Evolutionary conservation across 1,140 invertebrate genomes (phyloP), one percentile per base, ranked within the genome.

Genomic region (Papilio aristodemus): DNA sequence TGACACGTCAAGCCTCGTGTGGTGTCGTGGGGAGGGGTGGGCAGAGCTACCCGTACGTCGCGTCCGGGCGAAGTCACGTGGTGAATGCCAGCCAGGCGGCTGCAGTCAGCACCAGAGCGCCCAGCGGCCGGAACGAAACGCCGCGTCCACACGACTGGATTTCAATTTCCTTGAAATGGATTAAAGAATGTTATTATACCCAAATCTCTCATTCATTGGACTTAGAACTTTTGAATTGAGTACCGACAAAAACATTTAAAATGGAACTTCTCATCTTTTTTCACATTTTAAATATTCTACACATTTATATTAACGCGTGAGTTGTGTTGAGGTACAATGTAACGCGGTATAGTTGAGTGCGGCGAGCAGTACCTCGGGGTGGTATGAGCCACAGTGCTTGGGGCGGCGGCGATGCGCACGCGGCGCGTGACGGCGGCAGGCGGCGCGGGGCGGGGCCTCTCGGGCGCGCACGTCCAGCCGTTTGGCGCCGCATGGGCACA

Each of bases 401-500:
- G 96, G 95, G 76, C 95, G 93, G 92, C 77, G 96, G 92, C 84
- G 94, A 93, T 83, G 95, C 82, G 69, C 92, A 91, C 83, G 94
- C 92, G 80, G 92, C 89, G 70, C 86, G 68, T 76, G 84, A 80
- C 77, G 93, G 89, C 79, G 94, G 87, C 81, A 93, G 86, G 82
- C 89, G 89, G 81, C 90, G 92, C 69, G 93, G 90, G 76, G 86
- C 75, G 87, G 76, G 71, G 96, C 93, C 85, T 97, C 96, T 73
- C 95, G 94, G 1, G 96, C 95, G 38, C 94, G 94, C 74, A 97
- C 96, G 82, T 95, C 96, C 46, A 97, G 91, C 79, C 96, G 95
- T 85, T 97, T 97, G 74, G 94, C 95, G 32, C 96, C 96, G 87
- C 97, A 98, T 37, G 96, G 96, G 91, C 97, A 98, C 67, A 96